A percentile compares a stretch with the other conserved stretches of the same genome.
phyloP scores from a whole-genome alignment of 2,113 vertebrate genomes.

The Malurus melanocephalus region DNA sequence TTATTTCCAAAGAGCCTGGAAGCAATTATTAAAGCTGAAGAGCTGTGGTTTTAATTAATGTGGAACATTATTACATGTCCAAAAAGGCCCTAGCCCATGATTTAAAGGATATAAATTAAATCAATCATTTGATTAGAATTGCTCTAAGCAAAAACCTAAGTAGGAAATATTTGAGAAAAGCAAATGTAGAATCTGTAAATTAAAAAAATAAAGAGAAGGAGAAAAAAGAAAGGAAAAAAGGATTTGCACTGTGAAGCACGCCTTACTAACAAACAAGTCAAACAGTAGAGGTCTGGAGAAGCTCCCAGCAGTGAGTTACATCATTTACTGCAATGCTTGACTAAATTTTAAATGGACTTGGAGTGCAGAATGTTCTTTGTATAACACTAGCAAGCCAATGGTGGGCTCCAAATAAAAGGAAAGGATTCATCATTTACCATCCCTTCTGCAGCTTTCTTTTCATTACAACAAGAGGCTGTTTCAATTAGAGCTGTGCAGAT shows the following conservation, averaged over 20 bases:
- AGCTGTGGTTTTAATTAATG: background rate
- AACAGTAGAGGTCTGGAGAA: slow-evolving; percentile 31
- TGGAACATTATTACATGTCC: background rate
- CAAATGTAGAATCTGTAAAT: background rate
- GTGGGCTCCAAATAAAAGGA: slow-evolving; percentile 28
- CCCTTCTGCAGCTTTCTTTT: slow-evolving; percentile 27
- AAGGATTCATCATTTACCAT: slow-evolving; percentile 22
- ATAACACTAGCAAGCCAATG: background rate
- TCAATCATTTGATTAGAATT: slow-evolving; percentile 14
- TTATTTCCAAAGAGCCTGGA: slow-evolving; percentile 13
- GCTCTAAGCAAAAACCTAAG: background rate
- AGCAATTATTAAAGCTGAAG: slow-evolving; percentile 17
- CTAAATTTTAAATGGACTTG: slow-evolving; percentile 5
- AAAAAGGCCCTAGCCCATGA: background rate
- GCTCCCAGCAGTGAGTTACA: background rate
- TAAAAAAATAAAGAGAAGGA: background rate
- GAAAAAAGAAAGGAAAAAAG: accelerated
- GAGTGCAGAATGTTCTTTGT: slow-evolving; percentile 14
- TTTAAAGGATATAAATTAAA: slow-evolving; percentile 39
- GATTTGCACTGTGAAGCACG: background rate
- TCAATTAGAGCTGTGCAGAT: slow-evolving; percentile 9
- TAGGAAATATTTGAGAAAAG: background rate
- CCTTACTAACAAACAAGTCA: slow-evolving; percentile 23
- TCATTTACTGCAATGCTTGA: slow-evolving; percentile 3
- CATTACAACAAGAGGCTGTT: slow-evolving; percentile 12